Conservation (phyloP, 2,888 invertebrate genomes). For the Noctua pronuba region DNA sequence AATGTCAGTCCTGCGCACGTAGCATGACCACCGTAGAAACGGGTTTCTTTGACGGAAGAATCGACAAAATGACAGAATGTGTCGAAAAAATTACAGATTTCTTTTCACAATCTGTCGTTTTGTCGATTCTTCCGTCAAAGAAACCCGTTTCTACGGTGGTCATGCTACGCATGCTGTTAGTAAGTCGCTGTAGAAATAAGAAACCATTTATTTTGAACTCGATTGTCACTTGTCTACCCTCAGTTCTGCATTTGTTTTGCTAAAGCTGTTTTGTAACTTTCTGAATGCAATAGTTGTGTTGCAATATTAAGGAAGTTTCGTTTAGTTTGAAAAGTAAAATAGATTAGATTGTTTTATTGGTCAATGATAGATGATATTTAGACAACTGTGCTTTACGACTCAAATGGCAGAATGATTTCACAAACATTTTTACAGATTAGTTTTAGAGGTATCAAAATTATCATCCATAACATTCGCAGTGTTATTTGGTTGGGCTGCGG, state of each 20-base stretch:
- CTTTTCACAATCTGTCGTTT: too few relatives aligned
- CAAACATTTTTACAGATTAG: background rate
- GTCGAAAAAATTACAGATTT: too few relatives aligned
- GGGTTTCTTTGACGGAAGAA: too few relatives aligned
- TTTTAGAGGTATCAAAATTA: background rate
- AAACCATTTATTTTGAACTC: background rate
- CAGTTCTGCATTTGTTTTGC: constrained; percentile 50
- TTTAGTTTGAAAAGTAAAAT: constrained; percentile 7
- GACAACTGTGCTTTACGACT: too few relatives aligned
- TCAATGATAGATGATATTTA: background rate
- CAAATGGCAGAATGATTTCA: background rate
- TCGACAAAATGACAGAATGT: too few relatives aligned
- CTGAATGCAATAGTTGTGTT: constrained; percentile 3
- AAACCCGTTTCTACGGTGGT: too few relatives aligned
- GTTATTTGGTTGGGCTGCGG: background rate
- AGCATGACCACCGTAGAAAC: too few relatives aligned
- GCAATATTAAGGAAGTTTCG: background rate
- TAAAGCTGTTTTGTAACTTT: constrained; percentile 4
- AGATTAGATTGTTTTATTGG: constrained; percentile 27
- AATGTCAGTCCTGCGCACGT: background rate
- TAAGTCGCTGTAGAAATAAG: background rate
- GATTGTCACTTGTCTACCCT: background rate
- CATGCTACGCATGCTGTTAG: too few relatives aligned
- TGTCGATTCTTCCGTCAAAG: too few relatives aligned
- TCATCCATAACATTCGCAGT: background rate